Conservation (phyloP, 2,888 invertebrate species). For the Amphipyra tragopoginis region DNA sequence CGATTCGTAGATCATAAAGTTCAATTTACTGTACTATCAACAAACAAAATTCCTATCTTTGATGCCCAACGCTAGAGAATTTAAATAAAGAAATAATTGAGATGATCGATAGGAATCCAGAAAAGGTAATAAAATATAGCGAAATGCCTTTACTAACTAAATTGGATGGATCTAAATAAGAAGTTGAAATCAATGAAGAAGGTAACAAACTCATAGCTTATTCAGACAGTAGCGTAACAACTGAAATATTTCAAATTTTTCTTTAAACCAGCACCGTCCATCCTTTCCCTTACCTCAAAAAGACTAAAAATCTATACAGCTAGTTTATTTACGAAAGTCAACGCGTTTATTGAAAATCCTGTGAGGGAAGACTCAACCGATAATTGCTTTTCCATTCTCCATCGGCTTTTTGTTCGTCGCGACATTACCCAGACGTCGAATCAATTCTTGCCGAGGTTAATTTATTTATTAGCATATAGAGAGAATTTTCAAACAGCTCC, state of each 20-base stretch:
- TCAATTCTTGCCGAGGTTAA: slow-evolving; percentile 75
- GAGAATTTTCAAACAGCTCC: slow-evolving; percentile 68
- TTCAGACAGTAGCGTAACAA: not conserved
- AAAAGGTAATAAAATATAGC: slow-evolving; percentile 13
- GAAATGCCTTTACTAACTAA: slow-evolving; percentile 3
- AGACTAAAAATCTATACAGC: slow-evolving; percentile 31
- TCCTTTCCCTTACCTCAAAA: slow-evolving; percentile 12
- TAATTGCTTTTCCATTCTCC: slow-evolving; percentile 78
- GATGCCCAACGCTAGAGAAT: slow-evolving; percentile 1
- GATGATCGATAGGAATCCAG: slow-evolving; percentile 5
- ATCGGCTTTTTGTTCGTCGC: slow-evolving; percentile 67
- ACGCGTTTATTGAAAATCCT: slow-evolving; percentile 65
- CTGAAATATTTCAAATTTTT: not conserved
- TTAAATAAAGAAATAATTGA: slow-evolving; percentile 21
- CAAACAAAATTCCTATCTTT: too few relatives aligned
- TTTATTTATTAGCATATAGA: slow-evolving; percentile 85
- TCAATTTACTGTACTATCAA: too few relatives aligned
- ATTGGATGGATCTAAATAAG: slow-evolving; percentile 12
- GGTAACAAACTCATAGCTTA: not conserved
- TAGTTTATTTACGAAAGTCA: slow-evolving; percentile 57
- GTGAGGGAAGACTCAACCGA: slow-evolving; percentile 64
- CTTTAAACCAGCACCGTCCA: slow-evolving; percentile 25
- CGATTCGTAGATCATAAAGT: too few relatives aligned
- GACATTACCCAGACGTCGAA: slow-evolving; percentile 76
- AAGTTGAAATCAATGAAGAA: slow-evolving; percentile 6